Evolutionary conservation across 2,797 vertebrate genomes (phyloP).

Genomic region (Anniella stebbinsi): DNA sequence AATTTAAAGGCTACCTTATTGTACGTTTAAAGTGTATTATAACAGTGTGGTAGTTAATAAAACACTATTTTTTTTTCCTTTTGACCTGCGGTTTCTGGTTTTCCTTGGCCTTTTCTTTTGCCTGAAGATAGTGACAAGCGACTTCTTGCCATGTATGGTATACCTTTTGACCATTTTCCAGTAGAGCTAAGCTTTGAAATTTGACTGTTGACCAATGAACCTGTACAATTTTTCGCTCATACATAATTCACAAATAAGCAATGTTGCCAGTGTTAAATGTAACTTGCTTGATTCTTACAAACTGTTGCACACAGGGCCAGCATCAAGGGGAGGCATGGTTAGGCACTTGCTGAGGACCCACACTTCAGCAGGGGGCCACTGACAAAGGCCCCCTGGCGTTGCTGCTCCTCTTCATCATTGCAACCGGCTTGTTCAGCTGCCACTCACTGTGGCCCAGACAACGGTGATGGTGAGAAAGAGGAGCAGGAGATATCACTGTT

Average conservation of each 20-base stretch:
- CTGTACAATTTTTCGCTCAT: not conserved
- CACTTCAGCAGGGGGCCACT: too few relatives aligned
- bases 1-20: conserved; percentile 88
- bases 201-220: not conserved
- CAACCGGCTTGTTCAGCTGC: too few relatives aligned
- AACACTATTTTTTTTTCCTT: conserved; percentile 90
- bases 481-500: too few relatives aligned
- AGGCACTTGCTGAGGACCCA: too few relatives aligned
- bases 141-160: not conserved
- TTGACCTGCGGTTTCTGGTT: conserved; percentile 82
- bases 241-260: not conserved
- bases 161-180: conserved; percentile 10
- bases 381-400: too few relatives aligned
- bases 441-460: too few relatives aligned
- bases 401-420: too few relatives aligned
- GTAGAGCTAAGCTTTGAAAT: not conserved
- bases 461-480: too few relatives aligned
- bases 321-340: too few relatives aligned
- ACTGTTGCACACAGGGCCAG: not conserved
- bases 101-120: conserved; percentile 71
- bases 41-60: conserved; percentile 88
- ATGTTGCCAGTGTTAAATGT: not conserved
- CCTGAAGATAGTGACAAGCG: conserved; percentile 9
- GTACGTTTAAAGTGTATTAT: conserved; percentile 89
- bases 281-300: not conserved